Base-by-base conservation (phyloP, 2,113 vertebrate genomes). In the Cyanoliseus patagonus region DNA sequence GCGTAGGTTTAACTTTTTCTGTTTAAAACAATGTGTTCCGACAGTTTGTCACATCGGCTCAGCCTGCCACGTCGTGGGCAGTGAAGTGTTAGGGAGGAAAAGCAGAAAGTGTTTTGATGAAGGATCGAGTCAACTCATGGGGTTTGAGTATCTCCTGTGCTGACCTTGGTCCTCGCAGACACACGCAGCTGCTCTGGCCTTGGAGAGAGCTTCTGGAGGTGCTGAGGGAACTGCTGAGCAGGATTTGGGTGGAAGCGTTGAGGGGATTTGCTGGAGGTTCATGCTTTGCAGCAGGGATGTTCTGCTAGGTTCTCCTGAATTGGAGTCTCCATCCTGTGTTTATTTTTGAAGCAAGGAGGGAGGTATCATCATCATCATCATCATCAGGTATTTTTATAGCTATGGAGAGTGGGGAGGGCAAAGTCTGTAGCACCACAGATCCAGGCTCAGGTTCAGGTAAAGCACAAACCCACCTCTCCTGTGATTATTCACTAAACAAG, bases 1-100 rank as follows among this genome's bases (percentile, higher is more conserved):
- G 74, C 42, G 42, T 77, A 86, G 92, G 82, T 97, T 94, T 95
- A 75, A 90, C 75, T 90, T 89, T 88, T 95, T 80, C 72, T 70
- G 68, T 86, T 94, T 12, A 92, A 95, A 96, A 95, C 95, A 86
- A 97, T 94, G 85, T 83, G 92, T 97, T 94, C 91, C 53, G 96
- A 97, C 96, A 96, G 94, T 97, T 96, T 97, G 97, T 97, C 97
- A 95, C 91, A 95, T 94, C 18, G 35, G 95, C 94, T 97, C 89
- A 97, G 96, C 83, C 85, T 94, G 96, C 93, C 92, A 25, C 24
- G 59, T 93, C 90, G 84, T 95, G 92, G 95, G 93, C 91, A 97
- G 86, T 91, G 94, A 94, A 95, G 96, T 96, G 95, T 85, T 91
- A 94, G 90, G 92, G 93, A 85, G 95, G 91, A 84, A 91, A 68